A percentile compares a stretch with the other conserved stretches of the same genome.
phyloP scores from a whole-genome alignment of 2,888 invertebrate genomes.

The Cecidostiba fungosa region DNA sequence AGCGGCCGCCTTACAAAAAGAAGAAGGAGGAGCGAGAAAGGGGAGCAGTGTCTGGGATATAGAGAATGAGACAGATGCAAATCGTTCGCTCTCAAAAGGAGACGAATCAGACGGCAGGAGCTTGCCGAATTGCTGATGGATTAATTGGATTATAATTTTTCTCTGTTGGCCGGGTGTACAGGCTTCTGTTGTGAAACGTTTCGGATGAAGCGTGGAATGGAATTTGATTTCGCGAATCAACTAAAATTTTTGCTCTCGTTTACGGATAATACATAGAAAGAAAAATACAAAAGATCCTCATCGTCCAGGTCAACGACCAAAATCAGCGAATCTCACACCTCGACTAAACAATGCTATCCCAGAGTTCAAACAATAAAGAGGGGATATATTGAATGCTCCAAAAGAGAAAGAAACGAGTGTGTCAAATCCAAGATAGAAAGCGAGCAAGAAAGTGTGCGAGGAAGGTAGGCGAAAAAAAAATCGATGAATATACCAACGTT shows the following conservation, averaged over 20 bases:
- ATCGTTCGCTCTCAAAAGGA: conserved; percentile 61
- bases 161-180: not conserved
- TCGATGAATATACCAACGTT: not conserved
- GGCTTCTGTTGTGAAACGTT: not conserved
- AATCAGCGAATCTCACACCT: conserved; percentile 54
- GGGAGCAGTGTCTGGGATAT: not conserved
- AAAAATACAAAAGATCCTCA: not conserved
- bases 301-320: conserved; percentile 10
- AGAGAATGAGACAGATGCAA: conserved; percentile 60
- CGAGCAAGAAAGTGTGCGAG: not conserved
- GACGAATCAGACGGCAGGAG: conserved; percentile 57
- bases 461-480: not conserved
- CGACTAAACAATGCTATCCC: not conserved
- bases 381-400: not conserved
- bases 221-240: too few species aligned
- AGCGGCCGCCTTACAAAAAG: conserved; percentile 30
- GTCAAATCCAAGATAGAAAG: not conserved
- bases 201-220: too few species aligned
- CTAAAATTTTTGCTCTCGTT: too few species aligned
- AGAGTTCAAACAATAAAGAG: not conserved
- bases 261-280: too few species aligned
- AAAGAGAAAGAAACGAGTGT: not conserved
- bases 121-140: conserved; percentile 61
- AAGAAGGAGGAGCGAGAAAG: conserved; percentile 24
- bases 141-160: conserved; percentile 59